Evolutionary conservation across 2,797 vertebrate species (phyloP), one percentile per base, ranked within the genome.

Genomic region (Gymnothorax reevesii): DNA sequence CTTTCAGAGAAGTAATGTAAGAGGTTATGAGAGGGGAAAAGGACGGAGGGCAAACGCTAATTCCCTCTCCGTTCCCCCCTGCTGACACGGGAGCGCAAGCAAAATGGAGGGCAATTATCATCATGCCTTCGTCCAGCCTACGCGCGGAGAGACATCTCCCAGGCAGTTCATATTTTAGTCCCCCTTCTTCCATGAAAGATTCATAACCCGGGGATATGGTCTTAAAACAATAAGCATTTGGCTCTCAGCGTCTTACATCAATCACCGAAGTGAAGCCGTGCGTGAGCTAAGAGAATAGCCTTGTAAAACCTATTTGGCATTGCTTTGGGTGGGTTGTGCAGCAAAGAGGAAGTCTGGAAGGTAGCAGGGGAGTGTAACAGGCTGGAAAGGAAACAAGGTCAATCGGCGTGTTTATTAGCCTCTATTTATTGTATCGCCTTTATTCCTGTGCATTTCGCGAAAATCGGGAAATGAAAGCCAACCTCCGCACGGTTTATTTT

Each of bases 201-300:
- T 95, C 93, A 94, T 94, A 93, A 92, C 92, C 89, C 92, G 91
- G 90, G 92, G 94, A 94, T 94, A 93, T 91, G 92, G 94, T 93
- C 92, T 93, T 91, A 90, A 92, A 94, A 95, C 94, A 94, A 93
- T 90, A 91, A 93, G 91, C 83, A 90, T 89, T 87, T 90, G 89
- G 89, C 90, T 93, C 86, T 2, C 87, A 92, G 91, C 88, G 77
- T 84, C 87, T 85, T 87, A 89, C 92, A 92, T 94, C 94, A 92
- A 91, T 94, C 94, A 93, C 89, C 85, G 85, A 66, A 66, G 88
- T 90, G 91, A 85, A 93, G 87, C 90, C 91, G 89, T 90, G 90
- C 89, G 87, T 89, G 88, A 92, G 91, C 90, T 90, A 89, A 93
- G 91, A 85, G 89, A 93, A 92, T 85, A 86, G 86, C 86, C 90